phyloP scores from a whole-genome alignment of 2,797 vertebrate genomes.

The Glossophaga mutica region DNA sequence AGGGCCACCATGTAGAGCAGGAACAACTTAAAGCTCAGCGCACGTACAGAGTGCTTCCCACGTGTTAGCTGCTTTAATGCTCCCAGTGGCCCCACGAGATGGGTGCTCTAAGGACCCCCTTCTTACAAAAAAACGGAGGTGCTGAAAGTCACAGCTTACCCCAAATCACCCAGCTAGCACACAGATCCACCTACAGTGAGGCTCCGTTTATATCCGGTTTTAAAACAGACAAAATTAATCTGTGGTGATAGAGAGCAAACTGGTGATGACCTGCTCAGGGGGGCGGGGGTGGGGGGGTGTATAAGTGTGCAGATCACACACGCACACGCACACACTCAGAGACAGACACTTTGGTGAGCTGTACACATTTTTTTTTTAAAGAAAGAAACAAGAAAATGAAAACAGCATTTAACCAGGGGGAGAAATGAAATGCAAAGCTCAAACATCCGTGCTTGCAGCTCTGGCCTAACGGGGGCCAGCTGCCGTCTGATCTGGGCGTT shows the following conservation, averaged over 20 bases:
- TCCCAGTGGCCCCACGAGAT: background rate
- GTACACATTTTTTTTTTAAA: background rate
- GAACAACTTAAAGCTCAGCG: background rate
- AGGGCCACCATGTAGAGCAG: background rate
- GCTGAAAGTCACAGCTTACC: background rate
- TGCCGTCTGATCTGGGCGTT: background rate
- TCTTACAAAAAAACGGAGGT: background rate
- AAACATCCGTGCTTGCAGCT: background rate
- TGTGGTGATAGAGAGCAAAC: background rate
- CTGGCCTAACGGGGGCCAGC: rapidly evolving
- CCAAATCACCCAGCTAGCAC: background rate
- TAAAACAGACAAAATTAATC: background rate
- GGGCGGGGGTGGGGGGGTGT: no score
- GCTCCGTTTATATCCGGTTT: background rate
- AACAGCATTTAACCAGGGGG: background rate
- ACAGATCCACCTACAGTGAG: background rate
- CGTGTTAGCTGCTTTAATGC: no score
- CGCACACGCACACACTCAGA: background rate
- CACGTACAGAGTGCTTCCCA: background rate
- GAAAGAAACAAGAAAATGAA: background rate
- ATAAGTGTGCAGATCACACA: background rate
- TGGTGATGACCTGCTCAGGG: background rate
- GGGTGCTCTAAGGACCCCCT: background rate
- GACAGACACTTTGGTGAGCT: background rate
- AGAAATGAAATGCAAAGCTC: background rate